Evolutionary conservation across 2,888 invertebrate genomes (phyloP), one percentile per base, ranked within the genome.

Genomic region (Orthosia cruda): DNA sequence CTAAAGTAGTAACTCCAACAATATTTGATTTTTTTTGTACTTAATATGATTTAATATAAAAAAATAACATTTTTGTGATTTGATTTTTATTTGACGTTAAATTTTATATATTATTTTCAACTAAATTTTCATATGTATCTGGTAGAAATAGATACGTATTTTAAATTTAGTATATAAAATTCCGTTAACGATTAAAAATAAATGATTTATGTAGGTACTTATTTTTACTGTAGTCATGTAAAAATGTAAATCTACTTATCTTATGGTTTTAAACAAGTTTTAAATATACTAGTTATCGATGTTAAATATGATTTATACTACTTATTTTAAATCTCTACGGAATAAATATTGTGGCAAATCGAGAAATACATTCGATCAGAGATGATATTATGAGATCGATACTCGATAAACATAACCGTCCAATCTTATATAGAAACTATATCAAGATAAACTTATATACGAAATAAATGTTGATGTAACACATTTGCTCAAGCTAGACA

Each of bases 171-270:
- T 73, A 74, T 61, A 69, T 86, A 86, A 81, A 84, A 80, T 84
- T 82, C 69, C 40, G 79, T 77, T 82, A 76, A 81, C 88, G 85
- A 82, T 81, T 70, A 72, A 62, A 77, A 77, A 78, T 71, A 78
- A 79, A 79, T 74, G 66, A 71, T 80, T 86, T 86, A 85, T 85
- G 87, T 90, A 90, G 88, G 88, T 91, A 90, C 90, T 89, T 88
- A 91, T 90, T 91, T 91, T 90, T 92, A 91, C 90, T 91, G 77
- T 83, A 89, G 86, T 83, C 81, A 88, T 94, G 93, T 94, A 94
- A 93, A 93, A 93, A 94, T 94, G 93, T 94, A 93, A 92, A 93
- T 93, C 91, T 91, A 92, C 89, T 88, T 89, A 88, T 84, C 84
- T 26, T 79, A 81, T 81, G 82, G 73, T 87, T 80, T 77, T 82